Evolutionary conservation across 1,140 invertebrate genomes (phyloP), one percentile per base, ranked within the genome.

Genomic region (Meteorus sp.): DNA sequence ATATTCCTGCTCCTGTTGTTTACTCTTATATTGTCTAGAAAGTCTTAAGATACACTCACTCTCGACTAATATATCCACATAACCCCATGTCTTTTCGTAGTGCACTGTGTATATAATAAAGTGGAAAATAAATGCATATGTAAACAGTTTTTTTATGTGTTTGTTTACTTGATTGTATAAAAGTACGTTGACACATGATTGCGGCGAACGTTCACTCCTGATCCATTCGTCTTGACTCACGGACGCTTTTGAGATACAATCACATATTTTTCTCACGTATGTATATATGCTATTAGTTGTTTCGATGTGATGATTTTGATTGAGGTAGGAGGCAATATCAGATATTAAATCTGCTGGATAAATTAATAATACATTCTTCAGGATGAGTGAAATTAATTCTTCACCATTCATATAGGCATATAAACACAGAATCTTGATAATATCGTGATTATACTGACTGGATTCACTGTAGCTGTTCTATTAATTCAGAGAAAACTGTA

Each of bases 21-120:
- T 80, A 79, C 77, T 70, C 65, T 75, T 77, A 71, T 79, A 39
- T 39, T 77, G 72, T 78, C 73, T 61, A 60, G 60, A 66, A 61
- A 33, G 11, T 3, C 9, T 22, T 7, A 9, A 31, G 15, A 31
- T 43, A 4, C 15, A 5, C 51, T 41, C 9, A 29, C 7, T 27
- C 1, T 39, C 7, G 27, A 37, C 23, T 2, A 19, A 27, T 23
- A 20, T 15, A 25, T 11, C 15, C 13, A 3, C n/a, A 29, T 29
- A 29, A 29, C 9, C 9, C 27, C 27, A 52, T 25, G 22, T 39
- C 31, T 11, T 25, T 22, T 15, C 11, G 17, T 6, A 11, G 17
- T 13, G 1, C 7, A 20, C n/a, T 7, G 17, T 23, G 15, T 6
- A 52, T 7, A 23, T 13, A 52, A 39, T 39, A 20, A 31, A 19